Evolutionary conservation across 2,113 vertebrate genomes (phyloP).

Genomic region (Hipposideros armiger): DNA sequence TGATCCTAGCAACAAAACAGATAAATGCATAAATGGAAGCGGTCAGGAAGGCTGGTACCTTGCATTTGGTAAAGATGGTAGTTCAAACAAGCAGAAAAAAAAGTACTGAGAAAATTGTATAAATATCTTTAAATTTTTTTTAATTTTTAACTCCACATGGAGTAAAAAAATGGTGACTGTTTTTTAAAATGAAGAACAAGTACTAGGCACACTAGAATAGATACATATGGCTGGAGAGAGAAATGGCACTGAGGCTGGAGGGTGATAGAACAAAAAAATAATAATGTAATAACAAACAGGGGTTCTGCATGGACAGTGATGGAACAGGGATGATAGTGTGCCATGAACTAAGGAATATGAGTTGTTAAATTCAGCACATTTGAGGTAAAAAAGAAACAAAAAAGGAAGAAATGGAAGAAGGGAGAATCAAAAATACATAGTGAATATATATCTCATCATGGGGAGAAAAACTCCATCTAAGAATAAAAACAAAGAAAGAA

Average conservation of each 20-base stretch:
- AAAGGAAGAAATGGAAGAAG: neutral
- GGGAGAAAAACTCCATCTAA: neutral
- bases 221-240: neutral
- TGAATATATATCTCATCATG: neutral
- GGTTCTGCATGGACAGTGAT: neutral
- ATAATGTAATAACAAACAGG: neutral
- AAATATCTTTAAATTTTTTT: neutral
- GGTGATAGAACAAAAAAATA: neutral
- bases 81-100: neutral
- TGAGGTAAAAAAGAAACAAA: neutral
- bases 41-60: neutral
- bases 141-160: neutral
- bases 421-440: neutral
- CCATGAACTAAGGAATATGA: neutral
- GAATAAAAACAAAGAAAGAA: conserved; percentile 7
- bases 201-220: neutral
- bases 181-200: neutral
- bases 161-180: neutral
- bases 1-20: neutral
- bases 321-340: neutral
- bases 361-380: neutral
- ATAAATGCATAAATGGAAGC: neutral
- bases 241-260: neutral
- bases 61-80: neutral
- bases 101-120: neutral